Percentiles rank a stretch among this genome's conserved stretches.
phyloP scores from a whole-genome alignment of 2,113 vertebrate genomes.

The Malurus melanocephalus region DNA sequence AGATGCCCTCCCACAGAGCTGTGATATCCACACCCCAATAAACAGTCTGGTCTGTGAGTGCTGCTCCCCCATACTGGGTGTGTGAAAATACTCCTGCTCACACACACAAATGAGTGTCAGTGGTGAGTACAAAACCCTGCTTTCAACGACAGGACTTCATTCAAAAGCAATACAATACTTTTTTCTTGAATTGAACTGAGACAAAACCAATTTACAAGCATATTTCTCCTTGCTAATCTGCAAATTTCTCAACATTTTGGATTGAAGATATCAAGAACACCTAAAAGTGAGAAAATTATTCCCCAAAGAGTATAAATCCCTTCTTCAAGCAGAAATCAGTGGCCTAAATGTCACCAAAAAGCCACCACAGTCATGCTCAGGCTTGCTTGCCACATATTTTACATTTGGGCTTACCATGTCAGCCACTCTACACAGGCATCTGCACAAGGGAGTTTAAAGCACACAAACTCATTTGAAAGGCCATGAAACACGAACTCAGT shows the following conservation, averaged over 20 bases:
- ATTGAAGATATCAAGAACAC: neutral
- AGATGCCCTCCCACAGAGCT: neutral
- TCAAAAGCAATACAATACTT: neutral
- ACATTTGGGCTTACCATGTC: neutral
- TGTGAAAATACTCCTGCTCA: neutral
- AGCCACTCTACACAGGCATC: neutral
- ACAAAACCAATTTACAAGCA: neutral
- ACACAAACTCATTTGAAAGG: neutral
- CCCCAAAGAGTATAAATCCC: neutral
- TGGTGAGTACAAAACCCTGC: neutral
- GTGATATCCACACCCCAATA: neutral
- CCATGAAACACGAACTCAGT: neutral
- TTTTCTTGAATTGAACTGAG: neutral
- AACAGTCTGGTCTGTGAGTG: neutral
- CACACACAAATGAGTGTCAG: neutral
- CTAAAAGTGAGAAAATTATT: neutral
- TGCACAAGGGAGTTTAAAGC: neutral
- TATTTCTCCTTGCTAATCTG: neutral
- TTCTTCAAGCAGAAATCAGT: neutral
- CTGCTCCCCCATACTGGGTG: neutral
- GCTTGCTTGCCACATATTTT: rapidly evolving
- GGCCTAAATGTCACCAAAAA: neutral
- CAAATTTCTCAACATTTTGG: neutral
- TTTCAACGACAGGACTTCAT: neutral
- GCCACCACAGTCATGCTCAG: neutral